These are phyloP conservation scores for Piprites chloris DNA, from an alignment of 2,113 vertebrate species.

Conservation along the genomic window DNA sequence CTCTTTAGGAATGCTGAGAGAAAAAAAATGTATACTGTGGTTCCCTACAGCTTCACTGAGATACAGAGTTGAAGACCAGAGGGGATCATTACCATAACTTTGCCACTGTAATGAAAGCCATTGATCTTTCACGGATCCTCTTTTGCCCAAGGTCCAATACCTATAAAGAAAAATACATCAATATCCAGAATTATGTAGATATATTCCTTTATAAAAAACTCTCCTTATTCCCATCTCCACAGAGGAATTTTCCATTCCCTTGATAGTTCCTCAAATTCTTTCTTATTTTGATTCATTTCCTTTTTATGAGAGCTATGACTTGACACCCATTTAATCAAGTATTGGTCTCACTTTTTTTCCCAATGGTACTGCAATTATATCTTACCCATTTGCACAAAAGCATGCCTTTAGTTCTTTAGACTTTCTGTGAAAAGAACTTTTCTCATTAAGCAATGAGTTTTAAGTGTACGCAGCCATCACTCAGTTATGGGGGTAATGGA, in stretches of 20 bases:
- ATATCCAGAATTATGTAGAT: neutral
- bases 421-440: neutral
- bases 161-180: neutral
- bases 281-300: neutral
- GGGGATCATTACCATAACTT: neutral
- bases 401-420: neutral
- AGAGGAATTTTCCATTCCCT: neutral
- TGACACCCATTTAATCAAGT: neutral
- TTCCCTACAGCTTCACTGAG: neutral
- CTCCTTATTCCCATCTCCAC: neutral
- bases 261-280: neutral
- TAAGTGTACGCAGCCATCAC: neutral
- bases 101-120: neutral
- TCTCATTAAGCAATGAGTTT: neutral
- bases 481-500: neutral
- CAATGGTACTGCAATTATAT: neutral
- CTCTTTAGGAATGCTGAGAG: neutral
- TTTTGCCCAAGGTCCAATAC: neutral
- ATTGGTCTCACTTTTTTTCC: neutral
- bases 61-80: neutral
- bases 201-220: neutral
- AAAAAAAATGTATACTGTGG: neutral
- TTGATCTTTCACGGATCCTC: neutral
- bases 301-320: neutral
- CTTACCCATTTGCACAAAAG: neutral